A percentile compares a stretch with the other conserved stretches of the same genome.
Conservation (phyloP, 2,888 invertebrate species). For the Noctua comes region DNA sequence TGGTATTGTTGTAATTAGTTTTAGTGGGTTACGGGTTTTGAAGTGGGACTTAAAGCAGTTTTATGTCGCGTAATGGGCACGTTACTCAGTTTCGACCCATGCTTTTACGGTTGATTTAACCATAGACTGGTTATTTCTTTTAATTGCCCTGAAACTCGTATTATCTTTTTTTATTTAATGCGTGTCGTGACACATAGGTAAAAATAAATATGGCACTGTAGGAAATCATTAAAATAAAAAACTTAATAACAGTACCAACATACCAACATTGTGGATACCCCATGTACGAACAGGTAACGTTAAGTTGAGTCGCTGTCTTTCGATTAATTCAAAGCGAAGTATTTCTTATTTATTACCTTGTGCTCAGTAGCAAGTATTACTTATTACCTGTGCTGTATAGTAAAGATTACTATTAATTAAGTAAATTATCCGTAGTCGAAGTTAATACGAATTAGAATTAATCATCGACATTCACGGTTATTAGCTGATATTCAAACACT, state of each 20-base stretch:
- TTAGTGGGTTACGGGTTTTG: constrained; percentile 18
- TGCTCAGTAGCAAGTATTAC: constrained; percentile 28
- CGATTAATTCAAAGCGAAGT: constrained; percentile 18
- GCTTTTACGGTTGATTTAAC: neutral
- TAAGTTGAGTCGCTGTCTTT: neutral
- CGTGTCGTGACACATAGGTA: neutral
- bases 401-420: constrained; percentile 37
- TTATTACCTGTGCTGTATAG: constrained; percentile 23
- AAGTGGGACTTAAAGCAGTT: constrained; percentile 15
- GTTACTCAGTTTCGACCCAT: constrained; percentile 1
- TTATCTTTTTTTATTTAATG: neutral
- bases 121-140: neutral
- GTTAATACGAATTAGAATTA: constrained; percentile 19
- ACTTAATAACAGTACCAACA: neutral
- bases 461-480: constrained; percentile 4
- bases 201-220: neutral
- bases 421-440: constrained; percentile 28
- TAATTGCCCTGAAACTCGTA: neutral
- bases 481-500: constrained; percentile 16
- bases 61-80: neutral
- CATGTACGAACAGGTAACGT: constrained; percentile 12
- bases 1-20: constrained; percentile 49
- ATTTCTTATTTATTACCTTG: constrained; percentile 49
- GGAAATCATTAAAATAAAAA: neutral
- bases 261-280: neutral